Evolutionary conservation across 2,888 invertebrate genomes (phyloP), one percentile per base, ranked within the genome.

Genomic region (Megalurothrips usitatus): DNA sequence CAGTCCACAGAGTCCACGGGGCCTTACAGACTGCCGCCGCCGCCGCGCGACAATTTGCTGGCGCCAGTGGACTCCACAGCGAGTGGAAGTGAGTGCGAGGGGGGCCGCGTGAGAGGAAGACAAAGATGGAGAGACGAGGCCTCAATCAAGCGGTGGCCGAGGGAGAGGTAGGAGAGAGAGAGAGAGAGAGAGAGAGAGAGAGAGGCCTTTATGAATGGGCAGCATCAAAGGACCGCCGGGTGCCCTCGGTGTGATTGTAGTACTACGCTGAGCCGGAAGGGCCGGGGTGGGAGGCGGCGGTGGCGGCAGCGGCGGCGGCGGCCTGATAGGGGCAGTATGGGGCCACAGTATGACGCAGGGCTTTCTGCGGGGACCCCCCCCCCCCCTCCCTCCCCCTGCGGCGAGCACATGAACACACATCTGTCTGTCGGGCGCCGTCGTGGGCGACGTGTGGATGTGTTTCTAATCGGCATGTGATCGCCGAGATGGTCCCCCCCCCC

Each of bases 211-310:
- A 75, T 75, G 68, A 75, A 75, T 75, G 68, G 68, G 23, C 68
- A 23, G 23, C 68, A 68, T 68, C 68, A 68, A 68, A 68, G 68
- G 23, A 23, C 68, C n/a, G 68, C 68, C 68, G n/a, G 23, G n/a
- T n/a, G 68, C 68, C 68, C 68, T 68, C 17, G 58, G 58, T 58
- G 58, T 58, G 58, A 58, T 58, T 58, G 68, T 68, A 23, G 14
- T 52, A 52, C 52, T 19, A 52, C 52, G 52, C 52, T 52, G 19
- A 52, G 52, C 52, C 52, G 19, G 52, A 52, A 19, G 52, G 10
- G 52, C 52, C 2, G 19, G 52, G 10, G 58, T 17, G 58, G 34
- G 34, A 43, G 34, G 34, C 34, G n/a, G n/a, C n/a, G n/a, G n/a
- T n/a, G n/a, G n/a, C n/a, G n/a, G n/a, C n/a, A n/a, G 52, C 52